Base-by-base conservation (phyloP, 2,797 vertebrate genomes). In the Babyrousa celebensis region DNA sequence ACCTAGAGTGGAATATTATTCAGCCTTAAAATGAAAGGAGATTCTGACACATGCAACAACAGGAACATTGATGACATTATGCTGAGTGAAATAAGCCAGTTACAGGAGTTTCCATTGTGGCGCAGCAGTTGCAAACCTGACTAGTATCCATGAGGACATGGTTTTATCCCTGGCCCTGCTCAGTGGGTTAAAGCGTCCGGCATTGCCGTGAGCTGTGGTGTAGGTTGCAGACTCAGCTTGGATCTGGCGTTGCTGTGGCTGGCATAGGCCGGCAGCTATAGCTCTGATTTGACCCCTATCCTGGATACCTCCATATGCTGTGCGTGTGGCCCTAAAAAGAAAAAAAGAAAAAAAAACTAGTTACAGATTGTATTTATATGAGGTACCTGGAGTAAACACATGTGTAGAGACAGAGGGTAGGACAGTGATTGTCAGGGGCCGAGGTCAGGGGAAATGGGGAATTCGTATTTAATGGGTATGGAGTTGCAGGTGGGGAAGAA, bases 81-180 rank as follows among this genome's bases (percentile, higher is more conserved):
- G 21, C 40, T 89, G 58, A 88, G 40, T 91, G 68, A 96, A 72
- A 74, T 94, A 91, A 84, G 32, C 40, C 40, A 56, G 36, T 87
- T 58, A 80, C n/a, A 43, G 43, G 43, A 43, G 43, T 43, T 43
- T 43, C 43, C 43, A 43, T 43, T 43, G 43, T 43, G 43, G 43
- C 43, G 4, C 43, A 43, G 43, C 43, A 43, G 43, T 43, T 43
- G 43, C 43, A 43, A 43, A 43, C 43, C 43, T 8, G 8, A 43
- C 43, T 43, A 43, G 8, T 43, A 43, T 43, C 43, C 43, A 43
- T 8, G 43, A 43, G 43, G 43, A 43, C 43, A 43, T 8, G 43
- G 43, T 43, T 43, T 43, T 43, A 43, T 43, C 43, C 43, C 43
- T 43, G 43, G 43, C 43, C 43, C 43, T 43, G 43, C 43, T 43